Base-by-base conservation (phyloP, 2,888 invertebrate genomes). In the Drosophila lutescens region DNA sequence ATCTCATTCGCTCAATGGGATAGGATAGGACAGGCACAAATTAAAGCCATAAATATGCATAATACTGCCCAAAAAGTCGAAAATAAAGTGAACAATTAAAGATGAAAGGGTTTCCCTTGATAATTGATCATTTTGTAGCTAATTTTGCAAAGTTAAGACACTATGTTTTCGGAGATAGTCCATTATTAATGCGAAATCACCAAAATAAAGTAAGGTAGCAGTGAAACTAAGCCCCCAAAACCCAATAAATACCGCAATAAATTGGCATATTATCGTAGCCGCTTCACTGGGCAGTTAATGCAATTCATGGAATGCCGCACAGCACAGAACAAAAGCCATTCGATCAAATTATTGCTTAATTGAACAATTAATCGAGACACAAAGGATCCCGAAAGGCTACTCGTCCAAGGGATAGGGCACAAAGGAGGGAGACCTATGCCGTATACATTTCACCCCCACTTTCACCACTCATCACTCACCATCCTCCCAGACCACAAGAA, bases 291-390 rank as follows among this genome's bases (percentile, higher is more conserved):
- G 36, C 77, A 55, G 74, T 71, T 66, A 59, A 72, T 78, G 79
- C 50, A 76, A 78, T 67, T 81, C 63, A 74, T 57, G 61, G 76
- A 67, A 75, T 40, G 49, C 74, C 63, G 47, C 62, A 58, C 51
- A 61, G 69, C 62, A 58, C 51, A 61, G 69, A 62, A 71, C 67
- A 83, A 83, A 66, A 68, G 61, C 59, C 59, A 73, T 67, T 70
- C 53, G 47, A 55, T 60, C 51, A 84, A 72, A 73, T 72, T 70
- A 79, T 89, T 87, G 85, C 89, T 81, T 89, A 85, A 85, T 89
- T 85, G 85, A 89, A 87, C 89, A 85, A 79, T 85, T 85, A 85
- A 85, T 74, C 71, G 81, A 70, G 65, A 54, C 62, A 88, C 83
- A 86, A 88, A 77, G 59, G 34, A 49, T 7, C 17, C 34, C n/a